A percentile compares a stretch with the other conserved stretches of the same genome.
Conservation (phyloP, 1,140 invertebrate species). For the Zaprionus africanus region DNA sequence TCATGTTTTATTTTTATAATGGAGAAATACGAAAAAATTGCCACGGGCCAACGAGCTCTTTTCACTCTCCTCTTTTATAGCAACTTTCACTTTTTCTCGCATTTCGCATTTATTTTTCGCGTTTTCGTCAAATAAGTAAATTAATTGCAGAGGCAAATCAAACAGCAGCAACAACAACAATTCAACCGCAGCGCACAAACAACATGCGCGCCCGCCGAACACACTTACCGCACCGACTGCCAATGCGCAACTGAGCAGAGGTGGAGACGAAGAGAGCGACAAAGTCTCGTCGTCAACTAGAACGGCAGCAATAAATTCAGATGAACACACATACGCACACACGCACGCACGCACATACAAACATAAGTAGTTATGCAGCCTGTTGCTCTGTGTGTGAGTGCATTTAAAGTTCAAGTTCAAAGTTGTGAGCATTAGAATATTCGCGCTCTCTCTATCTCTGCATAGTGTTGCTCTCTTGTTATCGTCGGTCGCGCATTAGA, state of each 20-base stretch:
- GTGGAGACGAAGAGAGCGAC: conserved; percentile 23
- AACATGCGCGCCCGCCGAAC: conserved; percentile 19
- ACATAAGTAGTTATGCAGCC: conserved; percentile 35
- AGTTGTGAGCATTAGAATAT: conserved; percentile 68
- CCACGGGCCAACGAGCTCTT: conserved; percentile 50
- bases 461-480: conserved; percentile 19
- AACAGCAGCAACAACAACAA: conserved; percentile 3
- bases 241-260: conserved; percentile 48
- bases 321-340: conserved; percentile 17
- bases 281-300: conserved; percentile 30
- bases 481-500: conserved; percentile 7
- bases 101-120: conserved; percentile 38
- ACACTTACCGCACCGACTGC: conserved; percentile 41
- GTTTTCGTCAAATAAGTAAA: conserved; percentile 59
- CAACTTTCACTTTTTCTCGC: conserved; percentile 76
- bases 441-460: conserved; percentile 12
- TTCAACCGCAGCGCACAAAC: conserved; percentile 34
- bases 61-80: conserved; percentile 54
- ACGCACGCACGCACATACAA: conserved; percentile 15
- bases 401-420: conserved; percentile 83
- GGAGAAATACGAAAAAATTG: conserved; percentile 42
- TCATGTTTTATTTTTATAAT: conserved; percentile 59
- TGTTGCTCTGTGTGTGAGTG: conserved; percentile 50
- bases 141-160: conserved; percentile 68
- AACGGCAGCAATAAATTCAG: conserved; percentile 47